A percentile compares a stretch with the other conserved stretches of the same genome.
Conservation (phyloP, 2,888 invertebrate genomes). For the Ceriagrion tenellum region DNA sequence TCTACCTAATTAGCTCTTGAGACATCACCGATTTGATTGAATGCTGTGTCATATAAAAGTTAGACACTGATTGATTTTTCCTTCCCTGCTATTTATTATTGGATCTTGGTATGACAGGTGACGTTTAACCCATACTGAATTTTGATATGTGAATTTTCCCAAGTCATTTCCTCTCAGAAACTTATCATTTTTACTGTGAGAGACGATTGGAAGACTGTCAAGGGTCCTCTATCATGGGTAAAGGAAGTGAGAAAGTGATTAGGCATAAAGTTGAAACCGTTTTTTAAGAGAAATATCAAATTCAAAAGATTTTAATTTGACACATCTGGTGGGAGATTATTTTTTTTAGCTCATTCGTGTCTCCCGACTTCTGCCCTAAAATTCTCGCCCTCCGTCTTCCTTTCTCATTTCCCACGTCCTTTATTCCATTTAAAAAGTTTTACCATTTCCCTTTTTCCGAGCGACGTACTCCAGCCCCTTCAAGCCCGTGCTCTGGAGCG, state of each 20-base stretch:
- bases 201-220: neutral
- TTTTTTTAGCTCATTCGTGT: neutral
- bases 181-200: no score
- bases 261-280: neutral
- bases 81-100: neutral
- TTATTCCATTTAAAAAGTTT: neutral
- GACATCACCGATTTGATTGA: no score
- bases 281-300: neutral
- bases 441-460: neutral
- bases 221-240: neutral
- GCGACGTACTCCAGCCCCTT: neutral
- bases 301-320: neutral
- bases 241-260: neutral
- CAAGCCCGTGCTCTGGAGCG: neutral
- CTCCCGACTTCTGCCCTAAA: neutral
- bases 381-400: neutral
- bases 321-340: neutral
- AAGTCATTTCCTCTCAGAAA: no score
- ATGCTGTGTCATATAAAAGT: no score
- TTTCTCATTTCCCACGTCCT: neutral
- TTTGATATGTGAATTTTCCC: no score
- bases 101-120: no score
- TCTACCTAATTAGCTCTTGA: no score
- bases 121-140: no score
- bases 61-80: neutral